Evolutionary conservation across 2,797 vertebrate genomes (phyloP), one percentile per base, ranked within the genome.

Genomic region (Lagocephalus sceleratus): DNA sequence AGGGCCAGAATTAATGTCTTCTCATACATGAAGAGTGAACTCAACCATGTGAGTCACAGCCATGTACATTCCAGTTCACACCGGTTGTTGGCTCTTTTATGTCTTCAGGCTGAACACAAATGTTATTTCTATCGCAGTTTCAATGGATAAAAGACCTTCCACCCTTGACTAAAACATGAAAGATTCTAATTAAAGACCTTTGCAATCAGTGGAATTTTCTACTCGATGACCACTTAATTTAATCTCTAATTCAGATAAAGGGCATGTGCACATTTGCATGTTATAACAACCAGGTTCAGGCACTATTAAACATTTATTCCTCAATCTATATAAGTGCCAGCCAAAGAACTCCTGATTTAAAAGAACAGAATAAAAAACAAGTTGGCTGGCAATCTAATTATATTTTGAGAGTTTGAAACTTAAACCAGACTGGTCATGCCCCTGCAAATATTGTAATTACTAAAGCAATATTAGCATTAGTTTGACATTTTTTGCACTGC

Each of bases 241-340:
- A 54, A 32, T 39, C 39, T 50, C 14, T 39, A 45, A 25, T 54
- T 62, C 20, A 50, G 10, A 47, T 46, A 29, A 63, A 65, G 62
- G 47, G 46, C 26, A 29, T 29, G 26, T 9, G 26, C 26, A 29
- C 26, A 29, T 29, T 29, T 29, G 11, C 26, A 29, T 29, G 26
- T 29, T 9, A 29, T 29, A 10, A 29, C 1, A 29, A 29, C 26
- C 68, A 71, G 55, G 55, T 66, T 54, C 60, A 68, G 21, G 43
- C 29, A 57, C 46, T 38, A 29, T 20, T 60, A 20, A 51, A 53
- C 44, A 58, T 44, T 44, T 42, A 20, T 3, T 47, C 29, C 47
- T 29, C 26, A n/a, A n/a, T n/a, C n/a, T n/a, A 29, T 29, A 29
- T 40, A 45, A 11, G 32, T 7, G 15, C 38, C 41, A 42, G 41